These are phyloP conservation scores for Myiozetetes cayanensis DNA, from an alignment of 2,113 vertebrate species.

Conservation along the genomic window DNA sequence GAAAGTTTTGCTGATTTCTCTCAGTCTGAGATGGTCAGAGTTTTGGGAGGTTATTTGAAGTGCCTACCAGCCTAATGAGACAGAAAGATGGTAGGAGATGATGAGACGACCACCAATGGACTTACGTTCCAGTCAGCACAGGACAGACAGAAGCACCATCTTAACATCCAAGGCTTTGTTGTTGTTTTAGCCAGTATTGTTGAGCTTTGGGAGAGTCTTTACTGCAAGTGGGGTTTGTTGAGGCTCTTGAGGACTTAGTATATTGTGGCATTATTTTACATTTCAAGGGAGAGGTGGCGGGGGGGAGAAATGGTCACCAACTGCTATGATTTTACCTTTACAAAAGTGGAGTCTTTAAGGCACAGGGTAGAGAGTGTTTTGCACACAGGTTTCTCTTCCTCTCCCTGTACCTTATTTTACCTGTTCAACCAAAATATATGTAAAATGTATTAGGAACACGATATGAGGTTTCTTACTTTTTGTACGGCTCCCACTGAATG, in stretches of 20 bases:
- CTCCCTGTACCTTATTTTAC: neutral
- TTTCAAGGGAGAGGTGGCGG: rapidly evolving
- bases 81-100: neutral
- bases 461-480: neutral
- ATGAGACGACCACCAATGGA: neutral
- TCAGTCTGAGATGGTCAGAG: neutral
- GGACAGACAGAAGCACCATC: neutral
- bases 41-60: neutral
- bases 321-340: neutral
- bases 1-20: neutral
- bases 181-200: neutral
- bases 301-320: neutral
- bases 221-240: neutral
- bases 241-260: neutral
- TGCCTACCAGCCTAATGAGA: neutral
- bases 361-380: neutral
- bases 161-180: neutral
- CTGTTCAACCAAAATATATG: neutral
- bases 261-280: neutral
- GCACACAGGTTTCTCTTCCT: neutral
- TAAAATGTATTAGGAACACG: neutral
- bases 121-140: neutral
- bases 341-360: neutral
- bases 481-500: neutral
- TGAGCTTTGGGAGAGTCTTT: neutral